phyloP scores from a whole-genome alignment of 2,888 invertebrate genomes.

The Unio pictorum region DNA sequence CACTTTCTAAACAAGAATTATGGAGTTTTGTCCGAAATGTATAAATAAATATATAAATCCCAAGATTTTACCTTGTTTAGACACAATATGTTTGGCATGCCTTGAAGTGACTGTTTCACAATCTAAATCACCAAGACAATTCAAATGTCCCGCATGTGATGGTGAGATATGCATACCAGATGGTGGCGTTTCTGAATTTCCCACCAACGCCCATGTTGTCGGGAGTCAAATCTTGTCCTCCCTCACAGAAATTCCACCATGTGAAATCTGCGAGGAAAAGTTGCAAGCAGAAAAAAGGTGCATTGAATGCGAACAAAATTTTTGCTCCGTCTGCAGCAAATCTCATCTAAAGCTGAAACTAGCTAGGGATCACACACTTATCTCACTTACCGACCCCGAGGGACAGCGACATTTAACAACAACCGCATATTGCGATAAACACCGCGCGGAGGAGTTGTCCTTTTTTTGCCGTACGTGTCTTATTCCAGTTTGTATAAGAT shows the following conservation, averaged over 20 bases:
- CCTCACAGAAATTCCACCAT: slow-evolving; percentile 8
- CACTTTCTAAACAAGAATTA: neutral
- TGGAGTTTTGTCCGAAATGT: slow-evolving; percentile 35
- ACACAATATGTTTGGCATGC: slow-evolving; percentile 36
- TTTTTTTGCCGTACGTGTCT: slow-evolving; percentile 36
- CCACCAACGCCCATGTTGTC: slow-evolving; percentile 9
- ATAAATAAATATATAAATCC: slow-evolving; percentile 30
- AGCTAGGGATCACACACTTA: slow-evolving; percentile 28
- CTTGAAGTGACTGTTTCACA: slow-evolving; percentile 32
- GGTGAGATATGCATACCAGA: slow-evolving; percentile 28
- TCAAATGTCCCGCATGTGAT: slow-evolving; percentile 30
- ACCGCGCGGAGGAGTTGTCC: slow-evolving; percentile 29
- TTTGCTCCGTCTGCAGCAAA: slow-evolving; percentile 34
- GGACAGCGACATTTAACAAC: slow-evolving; percentile 29
- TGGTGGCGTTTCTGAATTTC: slow-evolving; percentile 9
- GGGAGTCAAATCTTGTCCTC: slow-evolving; percentile 1
- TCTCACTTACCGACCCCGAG: slow-evolving; percentile 20
- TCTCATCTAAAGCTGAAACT: slow-evolving; percentile 35
- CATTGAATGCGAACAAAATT: slow-evolving; percentile 43
- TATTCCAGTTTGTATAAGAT: slow-evolving; percentile 29
- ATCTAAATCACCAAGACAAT: neutral
- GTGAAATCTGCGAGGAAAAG: slow-evolving; percentile 40
- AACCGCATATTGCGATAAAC: slow-evolving; percentile 39
- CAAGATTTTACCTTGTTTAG: slow-evolving; percentile 35
- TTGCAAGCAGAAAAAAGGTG: slow-evolving; percentile 32